A percentile compares a stretch with the other conserved stretches of the same genome.
These are phyloP conservation scores for Holothuria scabra DNA, from an alignment of 53 echinoderm and acorn worm species.

Conservation along the genomic window DNA sequence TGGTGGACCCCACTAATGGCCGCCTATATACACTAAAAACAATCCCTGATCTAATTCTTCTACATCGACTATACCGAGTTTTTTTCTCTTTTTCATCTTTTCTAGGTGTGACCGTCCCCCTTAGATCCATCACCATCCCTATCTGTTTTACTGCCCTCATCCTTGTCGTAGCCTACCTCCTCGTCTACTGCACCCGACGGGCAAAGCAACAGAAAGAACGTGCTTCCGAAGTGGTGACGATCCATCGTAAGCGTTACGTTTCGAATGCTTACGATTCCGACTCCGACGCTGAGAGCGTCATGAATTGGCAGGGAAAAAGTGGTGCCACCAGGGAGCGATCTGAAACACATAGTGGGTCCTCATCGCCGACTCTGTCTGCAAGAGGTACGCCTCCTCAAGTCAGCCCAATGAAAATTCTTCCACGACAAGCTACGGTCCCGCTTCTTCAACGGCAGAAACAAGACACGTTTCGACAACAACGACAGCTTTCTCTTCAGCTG, in stretches of 20 bases:
- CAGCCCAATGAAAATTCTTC: conserved; percentile 66
- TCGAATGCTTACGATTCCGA: conserved; percentile 83
- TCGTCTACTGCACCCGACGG: conserved; percentile 80
- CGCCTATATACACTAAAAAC: no score
- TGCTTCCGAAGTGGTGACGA: conserved; percentile 72
- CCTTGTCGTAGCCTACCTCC: conserved; percentile 79
- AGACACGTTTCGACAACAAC: conserved; percentile 85
- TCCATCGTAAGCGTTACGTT: conserved; percentile 82
- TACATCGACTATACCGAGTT: no score
- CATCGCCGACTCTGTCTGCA: conserved; percentile 45
- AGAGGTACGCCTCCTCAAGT: conserved; percentile 41
- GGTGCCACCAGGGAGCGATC: conserved; percentile 60
- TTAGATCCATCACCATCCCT: conserved; percentile 83
- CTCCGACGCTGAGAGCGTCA: conserved; percentile 90
- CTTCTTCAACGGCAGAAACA: conserved; percentile 84
- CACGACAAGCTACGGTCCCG: conserved; percentile 94
- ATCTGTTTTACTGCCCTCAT: conserved; percentile 75
- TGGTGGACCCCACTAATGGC: no score
- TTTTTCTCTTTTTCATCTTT: no score
- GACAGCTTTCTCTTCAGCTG: conserved; percentile 90
- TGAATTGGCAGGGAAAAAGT: conserved; percentile 70
- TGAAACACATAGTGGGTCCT: conserved; percentile 51
- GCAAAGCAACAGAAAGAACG: conserved; percentile 67
- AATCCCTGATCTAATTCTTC: no score
- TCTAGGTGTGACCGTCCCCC: conserved; percentile 60